These are phyloP conservation scores for Scalopus aquaticus DNA, from an alignment of 2,113 vertebrate species.

Conservation along the genomic window DNA sequence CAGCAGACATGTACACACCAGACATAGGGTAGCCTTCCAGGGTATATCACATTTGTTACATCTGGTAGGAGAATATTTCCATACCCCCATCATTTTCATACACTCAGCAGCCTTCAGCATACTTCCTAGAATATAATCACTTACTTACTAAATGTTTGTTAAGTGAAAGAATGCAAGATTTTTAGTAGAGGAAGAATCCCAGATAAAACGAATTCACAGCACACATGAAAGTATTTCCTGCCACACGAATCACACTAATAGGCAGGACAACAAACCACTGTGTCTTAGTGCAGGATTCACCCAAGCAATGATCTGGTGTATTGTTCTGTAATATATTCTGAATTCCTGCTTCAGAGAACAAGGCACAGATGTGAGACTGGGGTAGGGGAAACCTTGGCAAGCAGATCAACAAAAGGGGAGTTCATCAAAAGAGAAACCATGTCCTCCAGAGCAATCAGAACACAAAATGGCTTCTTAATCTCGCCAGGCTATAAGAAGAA, in stretches of 20 bases:
- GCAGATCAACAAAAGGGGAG: not conserved
- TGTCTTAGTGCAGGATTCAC: not conserved
- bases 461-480: not conserved
- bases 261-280: slow-evolving; percentile 31
- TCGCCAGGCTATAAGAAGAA: not conserved
- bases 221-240: slow-evolving; percentile 50
- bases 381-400: not conserved
- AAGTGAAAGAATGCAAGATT: not conserved
- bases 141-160: not conserved
- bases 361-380: not conserved
- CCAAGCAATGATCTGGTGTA: not conserved
- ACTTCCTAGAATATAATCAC: not conserved
- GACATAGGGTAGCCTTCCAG: not conserved
- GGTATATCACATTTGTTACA: not conserved
- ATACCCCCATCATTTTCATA: not conserved
- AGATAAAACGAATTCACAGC: slow-evolving; percentile 48
- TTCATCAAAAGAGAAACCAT: not conserved
- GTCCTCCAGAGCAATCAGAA: not conserved
- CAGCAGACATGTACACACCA: not conserved
- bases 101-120: not conserved
- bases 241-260: not conserved
- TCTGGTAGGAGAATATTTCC: not conserved
- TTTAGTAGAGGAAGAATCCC: not conserved
- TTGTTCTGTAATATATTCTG: not conserved
- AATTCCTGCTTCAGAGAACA: not conserved